Evolutionary conservation across 2,113 vertebrate genomes (phyloP).

Genomic region (Sialia sialis): DNA sequence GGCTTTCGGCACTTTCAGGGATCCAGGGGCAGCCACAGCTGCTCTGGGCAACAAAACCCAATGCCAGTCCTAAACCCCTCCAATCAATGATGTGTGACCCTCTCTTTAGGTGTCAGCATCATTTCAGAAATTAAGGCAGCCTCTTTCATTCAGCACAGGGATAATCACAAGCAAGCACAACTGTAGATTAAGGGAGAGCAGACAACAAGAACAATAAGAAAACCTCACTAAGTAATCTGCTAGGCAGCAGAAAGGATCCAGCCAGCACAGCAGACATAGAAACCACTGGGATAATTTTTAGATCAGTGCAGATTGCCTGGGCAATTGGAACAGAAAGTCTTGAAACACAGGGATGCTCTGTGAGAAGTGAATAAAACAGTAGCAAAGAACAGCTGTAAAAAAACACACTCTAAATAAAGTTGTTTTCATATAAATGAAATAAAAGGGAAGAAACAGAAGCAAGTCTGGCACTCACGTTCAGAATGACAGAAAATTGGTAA

Average conservation of each 20-base stretch:
- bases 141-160: neutral
- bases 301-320: neutral
- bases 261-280: neutral
- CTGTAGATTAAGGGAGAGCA: neutral
- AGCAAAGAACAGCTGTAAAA: neutral
- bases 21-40: neutral
- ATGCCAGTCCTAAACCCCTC: neutral
- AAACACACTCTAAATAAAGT: neutral
- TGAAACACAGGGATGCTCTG: neutral
- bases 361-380: neutral
- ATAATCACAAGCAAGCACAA: neutral
- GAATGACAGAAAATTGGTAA: neutral
- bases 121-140: neutral
- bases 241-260: neutral
- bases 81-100: fast-evolving
- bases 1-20: neutral
- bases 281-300: neutral
- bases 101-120: neutral
- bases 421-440: neutral
- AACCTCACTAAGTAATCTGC: neutral
- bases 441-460: neutral
- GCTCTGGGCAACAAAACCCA: neutral
- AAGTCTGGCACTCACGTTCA: neutral
- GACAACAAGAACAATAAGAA: neutral
- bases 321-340: neutral